Percentiles rank a stretch among this genome's conserved stretches.
These are phyloP conservation scores for Caenorhabditis tropicalis DNA, from an alignment of 1,140 invertebrate species.

Conservation along the genomic window DNA sequence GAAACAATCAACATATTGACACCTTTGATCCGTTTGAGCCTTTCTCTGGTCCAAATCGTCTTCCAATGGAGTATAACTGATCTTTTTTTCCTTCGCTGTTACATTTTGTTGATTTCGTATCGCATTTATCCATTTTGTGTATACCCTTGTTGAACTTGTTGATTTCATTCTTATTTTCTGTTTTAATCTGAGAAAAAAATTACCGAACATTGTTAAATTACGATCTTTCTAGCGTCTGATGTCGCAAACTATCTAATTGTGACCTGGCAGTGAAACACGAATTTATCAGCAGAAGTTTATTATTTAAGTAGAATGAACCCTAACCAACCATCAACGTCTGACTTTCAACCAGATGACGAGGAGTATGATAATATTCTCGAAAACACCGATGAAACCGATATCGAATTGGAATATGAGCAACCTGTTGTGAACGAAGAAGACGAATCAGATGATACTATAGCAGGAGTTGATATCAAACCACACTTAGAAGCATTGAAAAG, in stretches of 20 bases:
- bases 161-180: background rate
- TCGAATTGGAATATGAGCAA: background rate
- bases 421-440: background rate
- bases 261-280: too few relatives aligned
- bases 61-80: constrained; percentile 9
- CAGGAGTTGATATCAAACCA: background rate
- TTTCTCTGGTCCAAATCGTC: constrained; percentile 12
- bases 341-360: background rate
- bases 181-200: background rate
- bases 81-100: background rate
- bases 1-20: background rate
- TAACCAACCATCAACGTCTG: background rate
- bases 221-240: too few relatives aligned
- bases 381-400: background rate
- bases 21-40: constrained; percentile 10
- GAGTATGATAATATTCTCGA: constrained; percentile 13
- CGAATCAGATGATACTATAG: background rate
- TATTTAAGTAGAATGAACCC: background rate
- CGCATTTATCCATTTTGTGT: background rate
- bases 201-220: too few relatives aligned
- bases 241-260: too few relatives aligned
- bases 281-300: too few relatives aligned
- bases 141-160: constrained; percentile 9
- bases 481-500: background rate
- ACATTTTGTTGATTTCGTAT: constrained; percentile 5